Evolutionary conservation across 2,113 vertebrate genomes (phyloP).

Genomic region (Myiopsitta monachus): DNA sequence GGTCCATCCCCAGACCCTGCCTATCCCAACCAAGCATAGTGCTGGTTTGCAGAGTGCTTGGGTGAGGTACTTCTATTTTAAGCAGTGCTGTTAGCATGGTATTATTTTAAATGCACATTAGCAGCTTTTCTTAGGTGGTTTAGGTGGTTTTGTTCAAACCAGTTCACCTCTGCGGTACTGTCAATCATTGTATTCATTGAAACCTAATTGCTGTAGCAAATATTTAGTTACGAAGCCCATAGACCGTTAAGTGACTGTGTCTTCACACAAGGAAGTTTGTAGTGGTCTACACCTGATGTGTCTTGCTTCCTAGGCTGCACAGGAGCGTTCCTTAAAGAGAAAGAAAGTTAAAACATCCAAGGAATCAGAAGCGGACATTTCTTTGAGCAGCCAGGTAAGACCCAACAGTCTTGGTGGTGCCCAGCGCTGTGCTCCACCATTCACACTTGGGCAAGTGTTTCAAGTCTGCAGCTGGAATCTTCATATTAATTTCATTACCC

Average conservation of each 20-base stretch:
- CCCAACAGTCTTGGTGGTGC: background rate
- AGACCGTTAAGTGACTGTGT: background rate
- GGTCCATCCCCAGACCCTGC: background rate
- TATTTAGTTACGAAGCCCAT: background rate
- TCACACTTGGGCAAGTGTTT: background rate
- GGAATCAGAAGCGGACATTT: background rate
- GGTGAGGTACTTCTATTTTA: background rate
- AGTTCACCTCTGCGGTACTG: background rate
- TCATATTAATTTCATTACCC: background rate
- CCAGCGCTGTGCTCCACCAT: accelerated
- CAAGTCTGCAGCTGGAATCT: background rate
- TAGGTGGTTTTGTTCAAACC: background rate
- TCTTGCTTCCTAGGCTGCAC: slow-evolving; percentile 63
- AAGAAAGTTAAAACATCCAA: background rate
- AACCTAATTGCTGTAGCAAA: background rate
- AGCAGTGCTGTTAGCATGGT: accelerated
- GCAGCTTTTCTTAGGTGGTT: background rate
- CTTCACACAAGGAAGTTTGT: background rate
- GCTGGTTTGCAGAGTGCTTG: background rate
- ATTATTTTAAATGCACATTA: background rate
- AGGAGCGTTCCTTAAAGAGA: background rate
- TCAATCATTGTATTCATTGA: background rate
- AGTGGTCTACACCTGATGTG: background rate
- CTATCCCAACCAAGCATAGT: accelerated
- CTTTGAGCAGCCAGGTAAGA: slow-evolving; percentile 70